Conservation (phyloP, 2,888 invertebrate species). For the Tridacna crocea region DNA sequence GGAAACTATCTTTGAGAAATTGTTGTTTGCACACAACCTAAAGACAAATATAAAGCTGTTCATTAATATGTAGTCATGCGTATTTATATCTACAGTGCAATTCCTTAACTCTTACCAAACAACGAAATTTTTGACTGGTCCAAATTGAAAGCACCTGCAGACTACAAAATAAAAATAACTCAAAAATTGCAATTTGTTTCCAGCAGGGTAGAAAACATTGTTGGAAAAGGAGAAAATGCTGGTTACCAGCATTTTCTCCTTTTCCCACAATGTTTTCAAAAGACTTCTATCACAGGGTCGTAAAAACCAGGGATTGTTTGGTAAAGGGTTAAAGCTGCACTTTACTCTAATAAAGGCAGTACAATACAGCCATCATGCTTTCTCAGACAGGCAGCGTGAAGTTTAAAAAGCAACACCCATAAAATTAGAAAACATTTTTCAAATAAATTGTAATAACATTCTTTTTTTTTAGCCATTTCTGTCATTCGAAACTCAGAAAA, state of each 20-base stretch:
- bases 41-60: not conserved
- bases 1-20: not conserved
- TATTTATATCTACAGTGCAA: not conserved
- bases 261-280: not conserved
- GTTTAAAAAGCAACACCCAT: too few relatives aligned
- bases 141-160: too few relatives aligned
- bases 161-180: too few relatives aligned
- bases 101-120: not conserved
- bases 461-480: not conserved
- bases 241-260: not conserved
- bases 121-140: too few relatives aligned
- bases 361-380: too few relatives aligned
- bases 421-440: not conserved
- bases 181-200: too few relatives aligned
- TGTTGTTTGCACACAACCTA: slow-evolving; percentile 8
- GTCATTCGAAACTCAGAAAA: too few relatives aligned
- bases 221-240: not conserved
- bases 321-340: too few relatives aligned
- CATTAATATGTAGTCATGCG: not conserved
- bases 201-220: not conserved
- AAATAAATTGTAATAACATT: not conserved
- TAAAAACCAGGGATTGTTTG: too few relatives aligned
- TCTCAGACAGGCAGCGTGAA: too few relatives aligned
- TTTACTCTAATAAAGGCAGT: too few relatives aligned
- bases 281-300: too few relatives aligned